Evolutionary conservation across 2,888 invertebrate genomes (phyloP), one percentile per base, ranked within the genome.

Genomic region (Andrena dorsata): DNA sequence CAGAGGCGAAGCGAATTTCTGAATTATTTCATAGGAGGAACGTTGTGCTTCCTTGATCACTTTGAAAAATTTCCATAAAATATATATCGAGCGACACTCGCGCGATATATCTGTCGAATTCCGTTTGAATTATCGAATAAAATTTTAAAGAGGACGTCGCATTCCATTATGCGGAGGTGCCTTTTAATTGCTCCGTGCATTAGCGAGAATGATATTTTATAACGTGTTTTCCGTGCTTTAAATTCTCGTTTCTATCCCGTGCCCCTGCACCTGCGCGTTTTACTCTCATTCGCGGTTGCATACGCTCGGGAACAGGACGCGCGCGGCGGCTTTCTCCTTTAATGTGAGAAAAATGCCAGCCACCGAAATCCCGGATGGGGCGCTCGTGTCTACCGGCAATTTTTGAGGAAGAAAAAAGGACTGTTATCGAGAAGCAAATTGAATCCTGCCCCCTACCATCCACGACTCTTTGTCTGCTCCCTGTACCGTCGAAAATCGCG

Each of bases 401-500:
- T 66, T 61, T 73, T 20, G 16, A 5, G 16, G 20, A 6, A 66
- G 30, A 26, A 8, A 28, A 41, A 58, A 60, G 16, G 47, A 60
- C 64, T 32, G 53, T 71, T 58, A 76, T 80, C 70, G 70, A 23
- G 65, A 51, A 65, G 60, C 69, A 61, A 80, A 71, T 71, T 51
- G 70, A 76, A 60, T 53, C 53, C 41, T 41, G 41, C 41, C 32
- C 66, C 69, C n/a, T 56, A n/a, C 51, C n/a, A 32, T 8, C 5
- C 65, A 0, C 23, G 56, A 56, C 23, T 51, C 65, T 71, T 80
- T 76, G 58, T 60, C 49, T 20, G 53, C 41, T 26, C n/a, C 23
- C 23, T 35, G 49, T 20, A 20, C 16, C 70, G 65, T 35, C 30
- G 76, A 80, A 74, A 65, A 65, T 60, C 60, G 65, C 60, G 53